phyloP scores from a whole-genome alignment of 2,888 invertebrate species.

The Limnephilus marmoratus region DNA sequence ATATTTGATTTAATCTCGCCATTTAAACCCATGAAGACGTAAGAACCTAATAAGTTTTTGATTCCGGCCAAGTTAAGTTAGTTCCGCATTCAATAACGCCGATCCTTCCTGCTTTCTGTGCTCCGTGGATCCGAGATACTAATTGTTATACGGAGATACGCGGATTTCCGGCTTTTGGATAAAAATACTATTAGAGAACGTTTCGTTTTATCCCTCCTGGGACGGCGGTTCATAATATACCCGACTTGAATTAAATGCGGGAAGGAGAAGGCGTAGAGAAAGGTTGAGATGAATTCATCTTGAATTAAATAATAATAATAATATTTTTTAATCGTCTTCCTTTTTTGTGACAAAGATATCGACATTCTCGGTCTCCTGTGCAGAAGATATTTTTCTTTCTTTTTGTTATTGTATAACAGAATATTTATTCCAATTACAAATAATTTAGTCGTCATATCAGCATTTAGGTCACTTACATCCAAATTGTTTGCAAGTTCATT shows the following conservation, averaged over 20 bases:
- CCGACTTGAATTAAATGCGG: neutral
- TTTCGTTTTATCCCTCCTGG: neutral
- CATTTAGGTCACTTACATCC: too few relatives aligned
- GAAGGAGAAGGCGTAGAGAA: neutral
- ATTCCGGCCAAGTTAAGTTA: neutral
- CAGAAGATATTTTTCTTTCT: too few relatives aligned
- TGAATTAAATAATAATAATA: too few relatives aligned
- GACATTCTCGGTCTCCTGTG: too few relatives aligned
- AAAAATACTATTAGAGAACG: neutral
- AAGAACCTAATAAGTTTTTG: neutral
- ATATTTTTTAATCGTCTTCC: too few relatives aligned
- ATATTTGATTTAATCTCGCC: neutral
- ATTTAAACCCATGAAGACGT: neutral
- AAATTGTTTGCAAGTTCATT: too few relatives aligned
- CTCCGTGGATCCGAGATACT: neutral
- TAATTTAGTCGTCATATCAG: too few relatives aligned
- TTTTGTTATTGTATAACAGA: too few relatives aligned
- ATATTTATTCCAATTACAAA: too few relatives aligned
- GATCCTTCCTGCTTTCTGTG: neutral
- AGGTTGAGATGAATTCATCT: neutral
- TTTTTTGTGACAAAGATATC: too few relatives aligned
- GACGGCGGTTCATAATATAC: neutral
- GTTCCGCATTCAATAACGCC: slow-evolving; percentile 31
- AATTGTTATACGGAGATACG: slow-evolving; percentile 1
- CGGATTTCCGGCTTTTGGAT: neutral